Evolutionary conservation across 2,888 invertebrate genomes (phyloP).

Genomic region (Hecatera dysodea): DNA sequence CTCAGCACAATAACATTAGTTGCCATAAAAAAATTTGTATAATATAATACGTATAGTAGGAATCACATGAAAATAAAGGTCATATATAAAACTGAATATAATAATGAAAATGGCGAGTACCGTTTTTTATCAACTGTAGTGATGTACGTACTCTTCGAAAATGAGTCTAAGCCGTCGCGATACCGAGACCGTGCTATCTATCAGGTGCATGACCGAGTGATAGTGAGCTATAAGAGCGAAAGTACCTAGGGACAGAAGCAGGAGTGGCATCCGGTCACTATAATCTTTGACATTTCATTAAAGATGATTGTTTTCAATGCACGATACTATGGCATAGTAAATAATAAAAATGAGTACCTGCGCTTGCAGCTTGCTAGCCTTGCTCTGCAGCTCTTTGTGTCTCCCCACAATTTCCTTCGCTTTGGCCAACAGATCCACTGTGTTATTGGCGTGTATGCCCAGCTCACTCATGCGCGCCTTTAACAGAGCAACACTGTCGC

Average conservation of each 20-base stretch:
- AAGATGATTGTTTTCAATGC: constrained; percentile 58
- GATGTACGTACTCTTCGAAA: constrained; percentile 63
- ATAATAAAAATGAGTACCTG: constrained; percentile 90
- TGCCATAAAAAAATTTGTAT: constrained; percentile 18
- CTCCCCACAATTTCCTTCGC: constrained; percentile 98
- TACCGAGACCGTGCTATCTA: constrained; percentile 56
- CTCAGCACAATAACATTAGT: constrained; percentile 28
- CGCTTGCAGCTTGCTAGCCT: constrained; percentile 96
- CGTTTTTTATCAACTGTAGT: constrained; percentile 54
- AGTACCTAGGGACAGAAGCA: constrained; percentile 62
- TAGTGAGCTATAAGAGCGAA: constrained; percentile 62
- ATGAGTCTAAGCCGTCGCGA: constrained; percentile 58
- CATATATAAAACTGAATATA: constrained; percentile 44
- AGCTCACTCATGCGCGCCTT: constrained; percentile 98
- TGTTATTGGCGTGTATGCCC: constrained; percentile 96
- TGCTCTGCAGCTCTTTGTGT: constrained; percentile 97
- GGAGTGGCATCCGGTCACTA: constrained; percentile 59
- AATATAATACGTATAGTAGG: constrained; percentile 56
- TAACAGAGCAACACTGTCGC: constrained; percentile 97
- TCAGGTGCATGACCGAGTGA: constrained; percentile 63
- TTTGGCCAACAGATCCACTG: constrained; percentile 95
- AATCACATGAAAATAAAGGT: constrained; percentile 43
- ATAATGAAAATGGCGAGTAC: constrained; percentile 62
- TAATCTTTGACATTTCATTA: constrained; percentile 34
- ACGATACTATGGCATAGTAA: constrained; percentile 55